These are phyloP conservation scores for Oxyruncus cristatus DNA, from an alignment of 2,113 vertebrate species.

Conservation along the genomic window DNA sequence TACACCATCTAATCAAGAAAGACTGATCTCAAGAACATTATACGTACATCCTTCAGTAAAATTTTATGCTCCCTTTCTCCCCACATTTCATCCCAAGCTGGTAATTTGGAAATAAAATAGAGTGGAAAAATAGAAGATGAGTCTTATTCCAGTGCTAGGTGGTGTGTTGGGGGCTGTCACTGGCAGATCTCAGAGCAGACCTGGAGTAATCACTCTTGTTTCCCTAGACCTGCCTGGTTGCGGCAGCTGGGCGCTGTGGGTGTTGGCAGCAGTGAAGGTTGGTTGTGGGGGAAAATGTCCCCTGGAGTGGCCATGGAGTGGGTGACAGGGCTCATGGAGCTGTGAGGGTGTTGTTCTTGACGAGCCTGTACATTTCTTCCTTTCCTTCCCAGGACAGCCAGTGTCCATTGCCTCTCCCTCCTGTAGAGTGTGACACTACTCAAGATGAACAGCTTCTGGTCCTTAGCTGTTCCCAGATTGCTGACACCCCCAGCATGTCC, in stretches of 20 bases:
- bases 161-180: too few relatives aligned
- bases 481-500: background rate
- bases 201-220: fast-evolving
- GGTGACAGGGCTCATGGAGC: too few relatives aligned
- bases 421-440: background rate
- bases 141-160: background rate
- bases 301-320: fast-evolving
- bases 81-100: fast-evolving
- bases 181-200: background rate
- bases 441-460: background rate
- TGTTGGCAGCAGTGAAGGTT: background rate
- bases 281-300: background rate
- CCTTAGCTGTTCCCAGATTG: background rate
- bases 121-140: background rate
- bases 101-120: background rate
- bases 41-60: background rate
- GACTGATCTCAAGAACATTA: background rate
- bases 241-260: background rate
- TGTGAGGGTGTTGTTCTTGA: fast-evolving
- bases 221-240: too few relatives aligned
- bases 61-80: background rate
- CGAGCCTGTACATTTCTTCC: background rate
- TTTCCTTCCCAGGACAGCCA: background rate
- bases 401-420: background rate
- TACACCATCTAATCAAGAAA: background rate